A percentile compares a stretch with the other conserved stretches of the same genome.
phyloP scores from a whole-genome alignment of 1,140 invertebrate genomes.

The Orussus abietinus region DNA sequence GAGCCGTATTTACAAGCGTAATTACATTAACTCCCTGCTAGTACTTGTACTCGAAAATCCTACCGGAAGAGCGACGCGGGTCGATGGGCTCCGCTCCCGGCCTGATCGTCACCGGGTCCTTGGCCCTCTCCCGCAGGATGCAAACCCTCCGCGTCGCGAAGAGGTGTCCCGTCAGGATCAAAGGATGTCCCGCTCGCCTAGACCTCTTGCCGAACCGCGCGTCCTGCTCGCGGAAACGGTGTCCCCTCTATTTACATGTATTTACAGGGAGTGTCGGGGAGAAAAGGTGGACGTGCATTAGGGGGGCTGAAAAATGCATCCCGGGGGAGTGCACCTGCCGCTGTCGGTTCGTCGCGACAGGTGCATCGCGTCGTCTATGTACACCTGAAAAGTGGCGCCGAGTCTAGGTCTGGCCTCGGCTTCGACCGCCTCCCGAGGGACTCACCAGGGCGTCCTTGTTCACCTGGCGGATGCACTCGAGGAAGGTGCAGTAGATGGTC shows the following conservation, averaged over 20 bases:
- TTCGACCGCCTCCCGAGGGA: too few species aligned
- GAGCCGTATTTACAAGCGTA: too few species aligned
- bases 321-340: too few species aligned
- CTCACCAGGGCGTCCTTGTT: constrained; percentile 41
- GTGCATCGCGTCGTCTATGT: constrained; percentile 17
- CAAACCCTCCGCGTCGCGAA: constrained; percentile 17
- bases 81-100: constrained; percentile 25
- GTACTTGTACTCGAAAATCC: too few species aligned
- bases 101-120: constrained; percentile 14
- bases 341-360: constrained; percentile 4
- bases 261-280: not conserved
- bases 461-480: constrained; percentile 42
- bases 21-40: too few species aligned
- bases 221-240: constrained; percentile 1
- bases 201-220: too few species aligned
- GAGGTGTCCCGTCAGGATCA: constrained; percentile 9
- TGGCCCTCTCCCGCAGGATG: constrained; percentile 14
- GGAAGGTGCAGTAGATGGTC: constrained; percentile 38
- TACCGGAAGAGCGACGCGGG: constrained; percentile 17
- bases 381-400: too few species aligned
- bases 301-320: too few species aligned
- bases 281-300: not conserved
- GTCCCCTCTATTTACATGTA: constrained; percentile 15
- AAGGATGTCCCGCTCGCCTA: too few species aligned
- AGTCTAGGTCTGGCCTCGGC: too few species aligned